Evolutionary conservation across 2,888 invertebrate genomes (phyloP).

Genomic region (Lasioglossum zephyrum): DNA sequence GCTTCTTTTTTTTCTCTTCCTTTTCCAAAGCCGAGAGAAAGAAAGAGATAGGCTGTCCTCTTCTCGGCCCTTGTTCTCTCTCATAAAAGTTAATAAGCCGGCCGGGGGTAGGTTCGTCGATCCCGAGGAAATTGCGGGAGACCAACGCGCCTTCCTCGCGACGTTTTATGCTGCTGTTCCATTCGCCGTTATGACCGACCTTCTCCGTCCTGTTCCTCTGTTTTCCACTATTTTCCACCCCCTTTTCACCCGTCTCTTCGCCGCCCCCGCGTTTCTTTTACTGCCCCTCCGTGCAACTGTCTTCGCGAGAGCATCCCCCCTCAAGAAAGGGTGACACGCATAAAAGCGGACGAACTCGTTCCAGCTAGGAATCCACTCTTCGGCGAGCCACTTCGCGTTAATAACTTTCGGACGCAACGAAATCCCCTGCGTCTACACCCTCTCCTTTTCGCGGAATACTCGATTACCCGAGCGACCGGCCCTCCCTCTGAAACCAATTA

Average conservation of each 20-base stretch:
- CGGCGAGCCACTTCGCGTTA: conserved; percentile 36
- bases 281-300: conserved; percentile 17
- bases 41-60: neutral
- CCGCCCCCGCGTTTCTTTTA: conserved; percentile 43
- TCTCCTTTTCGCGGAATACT: neutral
- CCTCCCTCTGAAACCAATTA: neutral
- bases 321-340: conserved; percentile 52
- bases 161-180: conserved; percentile 75
- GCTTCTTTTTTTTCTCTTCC: conserved; percentile 18
- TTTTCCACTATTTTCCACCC: conserved; percentile 28
- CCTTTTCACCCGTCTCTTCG: conserved; percentile 9
- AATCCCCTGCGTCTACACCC: neutral
- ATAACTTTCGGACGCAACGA: conserved; percentile 41
- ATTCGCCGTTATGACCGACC: conserved; percentile 71
- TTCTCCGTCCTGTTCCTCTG: conserved; percentile 44
- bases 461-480: neutral
- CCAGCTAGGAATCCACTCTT: conserved; percentile 46
- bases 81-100: conserved; percentile 82
- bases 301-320: neutral
- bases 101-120: conserved; percentile 76
- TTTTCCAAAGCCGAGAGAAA: neutral
- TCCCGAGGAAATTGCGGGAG: conserved; percentile 79
- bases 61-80: conserved; percentile 47
- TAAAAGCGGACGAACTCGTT: conserved; percentile 51
- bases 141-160: conserved; percentile 65